Evolutionary conservation across 2,113 vertebrate species (phyloP), one percentile per base, ranked within the genome.

Genomic region (Dicentrarchus labrax): DNA sequence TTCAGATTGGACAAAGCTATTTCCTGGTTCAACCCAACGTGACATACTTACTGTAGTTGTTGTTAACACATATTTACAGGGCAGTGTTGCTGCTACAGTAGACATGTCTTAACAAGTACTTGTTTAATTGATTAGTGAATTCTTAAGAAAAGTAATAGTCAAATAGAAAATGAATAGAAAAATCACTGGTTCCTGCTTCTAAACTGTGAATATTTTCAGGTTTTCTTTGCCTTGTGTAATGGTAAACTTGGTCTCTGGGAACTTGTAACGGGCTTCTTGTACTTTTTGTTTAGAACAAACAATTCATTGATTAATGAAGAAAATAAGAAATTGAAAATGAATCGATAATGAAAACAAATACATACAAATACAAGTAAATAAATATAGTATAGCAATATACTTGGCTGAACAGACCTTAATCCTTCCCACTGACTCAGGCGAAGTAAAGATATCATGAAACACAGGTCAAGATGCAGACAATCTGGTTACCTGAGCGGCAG

Each of bases 401-500:
- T 30, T 30, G 30, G 30, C 30, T 30, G 30, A 30, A 30, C 30
- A 30, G 30, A 30, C 4, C 22, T 12, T 0, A 38, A 38, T 22
- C 24, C 21, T 6, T 59, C 21, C 30, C 43, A 21, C 15, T 4
- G 8, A 61, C 11, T 53, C 8, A 45, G n/a, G 30, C 12, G 39
- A 50, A 59, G 38, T 8, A 0, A 57, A 22, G 6, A 50, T 16
- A 48, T 48, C 16, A 64, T 36, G 5, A 82, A 15, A 19, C 6
- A 19, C 4, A 22, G 0, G 8, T 54, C 19, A 56, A 48, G 21
- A 6, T 13, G 47, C 11, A 16, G 50, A n/a, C 13, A n/a, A 1
- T 22, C 0, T 24, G 0, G 11, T 91, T 93, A 96, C 95, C 95
- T 80, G 51, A 86, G 81, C 95, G 95, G 61, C 95, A 96, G 81